Conservation (phyloP, 2,888 invertebrate species). For the Netelia virgata region DNA sequence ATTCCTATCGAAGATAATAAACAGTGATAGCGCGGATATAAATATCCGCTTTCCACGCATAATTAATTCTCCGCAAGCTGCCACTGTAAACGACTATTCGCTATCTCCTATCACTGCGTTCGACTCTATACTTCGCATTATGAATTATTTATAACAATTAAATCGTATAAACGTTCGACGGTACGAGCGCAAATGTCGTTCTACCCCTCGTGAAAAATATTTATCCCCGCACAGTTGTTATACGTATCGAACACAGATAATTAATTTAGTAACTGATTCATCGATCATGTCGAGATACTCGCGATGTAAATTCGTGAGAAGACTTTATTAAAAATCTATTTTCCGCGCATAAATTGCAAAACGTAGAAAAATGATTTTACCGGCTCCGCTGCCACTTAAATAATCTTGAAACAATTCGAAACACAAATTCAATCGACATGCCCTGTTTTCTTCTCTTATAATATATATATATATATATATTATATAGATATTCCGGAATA, state of each 20-base stretch:
- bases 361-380: too few relatives aligned
- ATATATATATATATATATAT: neutral
- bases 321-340: too few relatives aligned
- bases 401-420: too few relatives aligned
- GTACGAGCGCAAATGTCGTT: neutral
- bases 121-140: neutral
- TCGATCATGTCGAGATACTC: too few relatives aligned
- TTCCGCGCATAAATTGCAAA: too few relatives aligned
- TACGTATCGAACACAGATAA: neutral
- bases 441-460: neutral
- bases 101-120: neutral
- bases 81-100: neutral
- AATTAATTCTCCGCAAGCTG: neutral
- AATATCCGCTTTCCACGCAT: neutral
- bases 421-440: neutral
- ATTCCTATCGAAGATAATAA: neutral
- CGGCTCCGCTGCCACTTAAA: too few relatives aligned
- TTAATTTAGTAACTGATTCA: neutral
- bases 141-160: neutral
- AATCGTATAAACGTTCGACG: neutral
- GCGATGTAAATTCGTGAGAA: too few relatives aligned
- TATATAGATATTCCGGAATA: slow-evolving; percentile 27
- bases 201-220: neutral
- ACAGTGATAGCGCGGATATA: neutral
- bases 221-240: neutral